These are phyloP conservation scores for Hippolais icterina DNA, from an alignment of 2,113 vertebrate genomes.

Conservation along the genomic window DNA sequence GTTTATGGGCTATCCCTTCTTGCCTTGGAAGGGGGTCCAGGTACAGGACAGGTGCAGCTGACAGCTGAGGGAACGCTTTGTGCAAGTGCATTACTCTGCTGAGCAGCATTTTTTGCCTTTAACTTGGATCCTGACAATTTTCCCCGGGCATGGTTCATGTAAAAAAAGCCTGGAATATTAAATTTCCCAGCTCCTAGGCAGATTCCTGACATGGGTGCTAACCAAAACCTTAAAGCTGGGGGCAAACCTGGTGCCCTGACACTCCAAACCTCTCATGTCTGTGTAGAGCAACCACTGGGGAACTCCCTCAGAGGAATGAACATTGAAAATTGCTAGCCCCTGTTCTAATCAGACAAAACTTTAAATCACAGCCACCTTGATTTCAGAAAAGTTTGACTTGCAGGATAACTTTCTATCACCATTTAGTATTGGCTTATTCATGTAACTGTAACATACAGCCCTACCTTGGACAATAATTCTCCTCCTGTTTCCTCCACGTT, in stretches of 20 bases:
- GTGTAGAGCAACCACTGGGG: neutral
- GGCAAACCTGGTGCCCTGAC: neutral
- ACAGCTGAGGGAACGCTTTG: neutral
- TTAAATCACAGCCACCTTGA: neutral
- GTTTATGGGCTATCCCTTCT: neutral
- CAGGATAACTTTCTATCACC: constrained; percentile 8
- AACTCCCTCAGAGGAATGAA: neutral
- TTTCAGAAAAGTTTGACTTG: constrained; percentile 10
- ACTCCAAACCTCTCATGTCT: neutral
- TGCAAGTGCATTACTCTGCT: neutral
- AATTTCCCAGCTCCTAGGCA: neutral
- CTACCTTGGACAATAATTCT: constrained; percentile 7
- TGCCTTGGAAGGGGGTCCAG: neutral
- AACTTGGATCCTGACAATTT: neutral
- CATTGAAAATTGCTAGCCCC: neutral
- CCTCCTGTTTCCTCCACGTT: neutral
- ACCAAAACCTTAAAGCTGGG: neutral
- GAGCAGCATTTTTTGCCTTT: neutral
- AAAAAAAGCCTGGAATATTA: neutral
- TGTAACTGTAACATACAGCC: neutral
- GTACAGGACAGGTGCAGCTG: neutral
- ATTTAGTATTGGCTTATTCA: constrained; percentile 35
- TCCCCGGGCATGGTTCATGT: neutral
- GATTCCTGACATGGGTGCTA: neutral
- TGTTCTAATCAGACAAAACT: constrained; percentile 5